Evolutionary conservation across 92 coral and sea anemone species (phyloP).

Genomic region (Porites lobata): DNA sequence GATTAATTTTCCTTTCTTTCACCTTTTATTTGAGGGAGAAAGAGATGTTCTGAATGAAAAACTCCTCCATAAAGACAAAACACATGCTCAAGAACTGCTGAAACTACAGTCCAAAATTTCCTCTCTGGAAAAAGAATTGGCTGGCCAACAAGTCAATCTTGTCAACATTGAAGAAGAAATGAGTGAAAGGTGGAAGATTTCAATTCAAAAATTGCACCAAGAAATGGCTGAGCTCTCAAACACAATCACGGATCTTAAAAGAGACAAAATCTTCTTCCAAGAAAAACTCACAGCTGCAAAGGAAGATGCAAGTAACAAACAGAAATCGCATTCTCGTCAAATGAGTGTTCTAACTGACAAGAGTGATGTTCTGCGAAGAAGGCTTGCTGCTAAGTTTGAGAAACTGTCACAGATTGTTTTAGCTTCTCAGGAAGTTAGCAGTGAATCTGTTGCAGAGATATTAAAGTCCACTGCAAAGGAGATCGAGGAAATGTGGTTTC

Average conservation of each 20-base stretch:
- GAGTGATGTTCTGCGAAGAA: conserved; percentile 54
- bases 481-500: conserved; percentile 62
- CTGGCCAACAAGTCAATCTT: conserved; percentile 45
- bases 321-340: conserved; percentile 47
- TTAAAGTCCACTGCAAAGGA: conserved; percentile 49
- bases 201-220: conserved; percentile 2
- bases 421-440: conserved; percentile 18
- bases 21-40: conserved; percentile 25
- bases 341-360: conserved; percentile 48
- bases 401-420: conserved; percentile 56
- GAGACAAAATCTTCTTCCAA: conserved; percentile 53
- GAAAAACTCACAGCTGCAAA: conserved; percentile 28
- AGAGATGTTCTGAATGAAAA: conserved; percentile 38
- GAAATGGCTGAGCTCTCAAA: conserved; percentile 31
- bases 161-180: conserved; percentile 55
- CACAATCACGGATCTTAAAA: conserved; percentile 53
- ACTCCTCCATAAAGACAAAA: conserved; percentile 22
- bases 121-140: conserved; percentile 47
- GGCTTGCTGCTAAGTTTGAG: conserved; percentile 54
- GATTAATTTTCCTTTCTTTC: not conserved
- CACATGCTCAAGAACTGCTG: conserved; percentile 51
- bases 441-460: conserved; percentile 10
- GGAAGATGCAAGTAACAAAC: conserved; percentile 20
- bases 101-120: conserved; percentile 54
- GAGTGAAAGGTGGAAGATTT: conserved; percentile 47